Conservation (phyloP, 2,888 invertebrate species). For the Sphaeridia pumilis region DNA sequence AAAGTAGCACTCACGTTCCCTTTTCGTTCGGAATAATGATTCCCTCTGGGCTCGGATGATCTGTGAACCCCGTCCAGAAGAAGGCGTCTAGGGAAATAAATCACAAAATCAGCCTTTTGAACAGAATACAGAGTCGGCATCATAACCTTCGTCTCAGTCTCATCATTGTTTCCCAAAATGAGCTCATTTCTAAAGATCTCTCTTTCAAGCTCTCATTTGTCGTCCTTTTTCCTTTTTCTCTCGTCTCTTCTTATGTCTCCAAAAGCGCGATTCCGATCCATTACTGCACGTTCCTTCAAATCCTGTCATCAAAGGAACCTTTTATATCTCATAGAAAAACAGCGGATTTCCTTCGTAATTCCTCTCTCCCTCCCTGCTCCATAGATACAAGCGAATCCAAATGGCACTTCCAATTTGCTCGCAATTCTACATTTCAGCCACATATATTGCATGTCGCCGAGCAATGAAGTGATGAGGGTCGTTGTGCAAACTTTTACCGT, state of each 20-base stretch:
- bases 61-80: conserved; percentile 72
- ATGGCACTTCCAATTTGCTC: no score
- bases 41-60: conserved; percentile 55
- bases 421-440: no score
- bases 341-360: no score
- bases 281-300: conserved; percentile 1
- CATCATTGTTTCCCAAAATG: conserved; percentile 8
- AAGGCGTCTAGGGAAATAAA: conserved; percentile 58
- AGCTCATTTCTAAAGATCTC: background rate
- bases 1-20: conserved; percentile 48
- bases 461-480: no score
- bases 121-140: conserved; percentile 10
- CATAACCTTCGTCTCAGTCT: conserved; percentile 11
- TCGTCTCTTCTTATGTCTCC: background rate
- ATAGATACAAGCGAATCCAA: no score
- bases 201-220: no score
- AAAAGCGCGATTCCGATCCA: background rate
- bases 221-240: no score
- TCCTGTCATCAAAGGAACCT: background rate
- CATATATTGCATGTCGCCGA: no score
- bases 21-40: conserved; percentile 69
- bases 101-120: conserved; percentile 15
- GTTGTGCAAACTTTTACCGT: no score
- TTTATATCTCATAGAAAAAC: no score
- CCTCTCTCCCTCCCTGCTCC: background rate